A percentile compares a stretch with the other conserved stretches of the same genome.
Conservation (phyloP, 2,797 vertebrate genomes). For the Tolypeutes matacus region DNA sequence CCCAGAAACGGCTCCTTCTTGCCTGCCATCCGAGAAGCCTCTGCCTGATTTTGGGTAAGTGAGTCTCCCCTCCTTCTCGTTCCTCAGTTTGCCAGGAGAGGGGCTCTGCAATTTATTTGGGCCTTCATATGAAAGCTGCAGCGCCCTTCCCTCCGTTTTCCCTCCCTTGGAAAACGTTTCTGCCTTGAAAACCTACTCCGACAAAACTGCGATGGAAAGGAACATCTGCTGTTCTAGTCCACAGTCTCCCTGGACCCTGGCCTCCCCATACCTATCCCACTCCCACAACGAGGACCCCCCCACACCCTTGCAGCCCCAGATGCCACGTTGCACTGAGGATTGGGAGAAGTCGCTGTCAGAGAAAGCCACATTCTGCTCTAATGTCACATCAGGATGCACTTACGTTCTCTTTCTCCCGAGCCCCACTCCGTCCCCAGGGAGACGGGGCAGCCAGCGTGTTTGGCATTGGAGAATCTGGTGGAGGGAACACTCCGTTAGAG, state of each 20-base stretch:
- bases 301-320: too few species aligned
- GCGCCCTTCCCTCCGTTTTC: neutral
- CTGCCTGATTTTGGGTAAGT: fast-evolving
- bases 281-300: neutral
- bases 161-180: neutral
- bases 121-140: neutral
- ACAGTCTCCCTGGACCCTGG: fast-evolving
- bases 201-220: neutral
- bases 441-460: too few species aligned
- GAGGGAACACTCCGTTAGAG: neutral
- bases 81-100: fast-evolving
- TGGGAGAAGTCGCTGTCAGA: too few species aligned
- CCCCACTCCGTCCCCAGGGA: too few species aligned
- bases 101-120: fast-evolving
- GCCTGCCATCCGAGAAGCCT: fast-evolving
- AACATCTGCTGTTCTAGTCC: fast-evolving
- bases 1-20: fast-evolving
- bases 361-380: too few species aligned
- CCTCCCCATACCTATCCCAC: fast-evolving
- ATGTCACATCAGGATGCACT: fast-evolving
- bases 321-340: too few species aligned
- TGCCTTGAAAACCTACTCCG: neutral
- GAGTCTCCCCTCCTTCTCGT: fast-evolving
- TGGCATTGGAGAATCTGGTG: too few species aligned
- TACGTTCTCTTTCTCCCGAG: too few species aligned